Conservation (phyloP, 1,140 invertebrate genomes). For the Monochamus saltuarius region DNA sequence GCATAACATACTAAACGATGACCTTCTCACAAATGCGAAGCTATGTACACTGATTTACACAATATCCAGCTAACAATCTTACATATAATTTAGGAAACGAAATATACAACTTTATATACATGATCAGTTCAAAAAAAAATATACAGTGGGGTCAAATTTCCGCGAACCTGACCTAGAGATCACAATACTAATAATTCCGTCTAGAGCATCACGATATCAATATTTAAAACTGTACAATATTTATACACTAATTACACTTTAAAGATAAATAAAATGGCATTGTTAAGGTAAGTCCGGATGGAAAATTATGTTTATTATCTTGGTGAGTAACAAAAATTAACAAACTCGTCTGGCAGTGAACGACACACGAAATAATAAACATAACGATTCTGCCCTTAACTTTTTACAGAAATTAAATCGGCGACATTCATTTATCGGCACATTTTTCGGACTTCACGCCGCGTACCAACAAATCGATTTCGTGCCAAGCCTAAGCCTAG, state of each 20-base stretch:
- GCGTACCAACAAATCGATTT: too few relatives aligned
- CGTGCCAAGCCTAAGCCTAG: too few relatives aligned
- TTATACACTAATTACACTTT: neutral
- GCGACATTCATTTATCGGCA: too few relatives aligned
- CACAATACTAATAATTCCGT: conserved; percentile 13
- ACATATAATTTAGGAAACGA: conserved; percentile 19
- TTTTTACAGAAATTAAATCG: too few relatives aligned
- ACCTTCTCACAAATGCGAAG: conserved; percentile 21
- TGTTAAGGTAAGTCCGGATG: too few relatives aligned
- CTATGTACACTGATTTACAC: conserved; percentile 22
- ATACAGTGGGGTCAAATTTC: conserved; percentile 18
- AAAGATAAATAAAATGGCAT: too few relatives aligned
- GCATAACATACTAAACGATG: conserved; percentile 21
- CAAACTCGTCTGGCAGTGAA: too few relatives aligned
- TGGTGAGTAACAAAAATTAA: too few relatives aligned
- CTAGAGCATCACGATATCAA: conserved; percentile 1
- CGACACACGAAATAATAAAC: too few relatives aligned
- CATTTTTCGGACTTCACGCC: too few relatives aligned
- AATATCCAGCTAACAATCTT: conserved; percentile 15
- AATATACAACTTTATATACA: conserved; percentile 25
- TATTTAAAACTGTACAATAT: conserved; percentile 4
- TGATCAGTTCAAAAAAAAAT: conserved; percentile 19
- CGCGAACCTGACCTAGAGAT: conserved; percentile 12
- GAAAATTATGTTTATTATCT: too few relatives aligned
- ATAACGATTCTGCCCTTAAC: too few relatives aligned